Conservation (phyloP, 2,888 invertebrate genomes). For the Darwinula stevensoni region DNA sequence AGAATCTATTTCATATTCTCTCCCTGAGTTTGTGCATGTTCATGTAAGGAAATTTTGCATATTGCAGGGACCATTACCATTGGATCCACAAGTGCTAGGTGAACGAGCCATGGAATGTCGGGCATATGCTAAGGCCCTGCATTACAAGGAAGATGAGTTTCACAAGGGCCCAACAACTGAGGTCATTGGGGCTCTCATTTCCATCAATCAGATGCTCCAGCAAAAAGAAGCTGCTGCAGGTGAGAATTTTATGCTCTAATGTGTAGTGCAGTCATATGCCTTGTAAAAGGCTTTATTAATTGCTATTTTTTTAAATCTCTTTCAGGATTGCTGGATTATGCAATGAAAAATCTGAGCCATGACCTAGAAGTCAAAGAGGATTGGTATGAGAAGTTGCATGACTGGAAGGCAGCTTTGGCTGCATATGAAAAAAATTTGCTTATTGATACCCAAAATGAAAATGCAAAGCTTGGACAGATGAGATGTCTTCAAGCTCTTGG, state of each 20-base stretch:
- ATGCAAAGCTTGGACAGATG: conserved; percentile 68
- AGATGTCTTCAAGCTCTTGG: conserved; percentile 86
- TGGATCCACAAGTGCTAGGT: conserved; percentile 58
- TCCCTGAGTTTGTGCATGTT: no score
- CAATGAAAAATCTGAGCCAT: conserved; percentile 44
- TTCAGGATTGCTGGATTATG: conserved; percentile 40
- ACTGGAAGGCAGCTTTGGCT: conserved; percentile 84
- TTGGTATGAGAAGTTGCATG: conserved; percentile 97
- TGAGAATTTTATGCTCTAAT: conserved; percentile 12
- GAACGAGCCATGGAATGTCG: conserved; percentile 83
- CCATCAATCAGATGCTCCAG: conserved; percentile 90
- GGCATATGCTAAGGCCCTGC: conserved; percentile 47
- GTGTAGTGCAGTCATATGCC: no score
- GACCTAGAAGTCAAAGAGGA: conserved; percentile 36
- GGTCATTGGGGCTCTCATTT: conserved; percentile 73
- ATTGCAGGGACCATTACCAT: conserved; percentile 48
- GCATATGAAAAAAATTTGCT: conserved; percentile 47
- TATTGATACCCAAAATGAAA: conserved; percentile 26
- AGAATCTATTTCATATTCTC: no score
- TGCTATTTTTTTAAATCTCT: no score
- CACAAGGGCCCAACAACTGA: conserved; percentile 46
- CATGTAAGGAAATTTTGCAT: neutral
- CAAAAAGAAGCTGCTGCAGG: conserved; percentile 96
- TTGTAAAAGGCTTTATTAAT: no score
- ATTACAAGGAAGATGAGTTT: conserved; percentile 82